Conservation (phyloP, 2,797 vertebrate species). For the Liparis tanakae region DNA sequence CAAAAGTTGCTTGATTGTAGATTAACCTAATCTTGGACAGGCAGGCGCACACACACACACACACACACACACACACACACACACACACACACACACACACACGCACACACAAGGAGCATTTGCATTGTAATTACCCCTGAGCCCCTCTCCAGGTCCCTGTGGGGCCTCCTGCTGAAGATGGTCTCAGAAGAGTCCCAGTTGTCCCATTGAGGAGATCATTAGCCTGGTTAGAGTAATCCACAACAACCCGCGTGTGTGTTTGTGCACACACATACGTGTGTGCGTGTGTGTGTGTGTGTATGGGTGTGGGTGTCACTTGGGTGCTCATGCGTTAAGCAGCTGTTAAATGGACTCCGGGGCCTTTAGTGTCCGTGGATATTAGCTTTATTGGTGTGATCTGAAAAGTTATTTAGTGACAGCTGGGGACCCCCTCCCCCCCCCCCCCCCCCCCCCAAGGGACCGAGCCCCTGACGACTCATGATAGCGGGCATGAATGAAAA, state of each 20-base stretch:
- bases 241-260: conserved; percentile 58
- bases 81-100: conserved; percentile 57
- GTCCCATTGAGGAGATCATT: conserved; percentile 82
- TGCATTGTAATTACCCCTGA: conserved; percentile 80
- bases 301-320: conserved; percentile 62
- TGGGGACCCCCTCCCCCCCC: conserved; percentile 80
- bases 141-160: conserved; percentile 70
- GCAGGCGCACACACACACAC: conserved; percentile 20
- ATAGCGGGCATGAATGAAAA: conserved; percentile 72
- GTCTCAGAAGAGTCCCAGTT: conserved; percentile 79
- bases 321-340: conserved; percentile 77
- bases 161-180: conserved; percentile 74
- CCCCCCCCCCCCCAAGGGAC: conserved; percentile 76
- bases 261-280: conserved; percentile 30
- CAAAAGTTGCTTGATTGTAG: conserved; percentile 43
- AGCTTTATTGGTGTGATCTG: conserved; percentile 82
- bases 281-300: conserved; percentile 47
- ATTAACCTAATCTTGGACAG: conserved; percentile 63
- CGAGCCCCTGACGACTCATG: conserved; percentile 64
- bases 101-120: conserved; percentile 61
- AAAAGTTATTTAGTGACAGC: conserved; percentile 82
- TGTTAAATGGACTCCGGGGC: conserved; percentile 79
- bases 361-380: conserved; percentile 74
- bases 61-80: conserved; percentile 41
- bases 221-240: conserved; percentile 78